Evolutionary conservation across 2,797 vertebrate genomes (phyloP), one percentile per base, ranked within the genome.

Genomic region (Galagoides demidoff): DNA sequence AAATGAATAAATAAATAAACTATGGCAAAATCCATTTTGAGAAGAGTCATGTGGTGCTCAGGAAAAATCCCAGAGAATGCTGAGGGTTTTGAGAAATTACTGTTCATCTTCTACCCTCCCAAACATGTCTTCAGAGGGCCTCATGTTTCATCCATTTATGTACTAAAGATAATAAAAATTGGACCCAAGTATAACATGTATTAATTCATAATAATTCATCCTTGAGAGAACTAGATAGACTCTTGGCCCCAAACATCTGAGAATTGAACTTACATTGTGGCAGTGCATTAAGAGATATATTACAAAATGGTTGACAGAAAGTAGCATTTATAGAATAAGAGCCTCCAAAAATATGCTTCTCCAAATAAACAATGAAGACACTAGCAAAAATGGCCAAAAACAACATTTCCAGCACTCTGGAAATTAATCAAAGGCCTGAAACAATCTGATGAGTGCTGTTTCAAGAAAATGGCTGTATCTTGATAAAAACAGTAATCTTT

Each of bases 141-240:
- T 49, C 39, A 12, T 13, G 2, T 79, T 90, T 79, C 43, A 70
- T 70, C 64, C 8, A 55, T 63, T 92, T 70, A 89, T 29, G 63
- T 73, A 11, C 43, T 78, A 59, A 78, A 78, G 73, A 57, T 34
- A 78, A 57, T 74, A 68, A 91, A 94, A 98, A 88, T n/a, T 96
- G 79, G 82, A 95, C 93, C 97, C 74, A 0, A 2, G 89, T 22
- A 85, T 0, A 39, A 96, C 97, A 90, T 94, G 96, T 96, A 97
- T 93, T 68, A 92, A 77, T 88, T 94, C 79, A 97, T 96, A 98
- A 97, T 97, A 98, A 97, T 94, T 95, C 92, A 97, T 25, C 92
- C 95, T 96, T 96, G 92, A 97, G 95, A 97, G 89, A 97, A 97
- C 88, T 57, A 95, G 95, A 94, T 0, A 7, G 91, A 71, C 95